phyloP scores from a whole-genome alignment of 2,797 vertebrate genomes.

The Myripristis murdjan region DNA sequence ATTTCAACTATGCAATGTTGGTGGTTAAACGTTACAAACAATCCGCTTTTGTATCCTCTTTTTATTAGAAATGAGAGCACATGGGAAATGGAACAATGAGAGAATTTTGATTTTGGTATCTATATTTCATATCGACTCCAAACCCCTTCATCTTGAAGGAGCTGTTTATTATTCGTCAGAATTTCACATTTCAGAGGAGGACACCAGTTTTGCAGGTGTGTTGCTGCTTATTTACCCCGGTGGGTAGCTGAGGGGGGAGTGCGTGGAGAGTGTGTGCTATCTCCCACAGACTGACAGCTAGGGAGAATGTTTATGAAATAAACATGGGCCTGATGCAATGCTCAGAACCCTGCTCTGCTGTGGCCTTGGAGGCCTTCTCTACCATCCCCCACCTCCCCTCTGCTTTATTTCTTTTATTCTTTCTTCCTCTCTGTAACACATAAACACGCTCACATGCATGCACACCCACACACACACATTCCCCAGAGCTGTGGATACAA shows the following conservation, averaged over 20 bases:
- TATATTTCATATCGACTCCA: slow-evolving; percentile 30
- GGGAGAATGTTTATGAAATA: slow-evolving; percentile 83
- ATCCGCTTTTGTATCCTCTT: neutral
- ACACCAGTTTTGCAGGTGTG: slow-evolving; percentile 70
- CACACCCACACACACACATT: slow-evolving; percentile 49
- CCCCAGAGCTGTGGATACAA: slow-evolving; percentile 82
- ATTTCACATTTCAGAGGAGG: slow-evolving; percentile 50
- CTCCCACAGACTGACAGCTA: slow-evolving; percentile 80
- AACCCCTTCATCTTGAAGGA: slow-evolving; percentile 25
- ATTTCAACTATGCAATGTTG: slow-evolving; percentile 13
- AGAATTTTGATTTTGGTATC: neutral
- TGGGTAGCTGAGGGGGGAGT: slow-evolving; percentile 65
- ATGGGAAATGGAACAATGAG: neutral
- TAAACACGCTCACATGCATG: slow-evolving; percentile 60
- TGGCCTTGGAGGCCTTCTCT: slow-evolving; percentile 76
- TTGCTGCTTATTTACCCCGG: slow-evolving; percentile 73
- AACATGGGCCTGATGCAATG: slow-evolving; percentile 84
- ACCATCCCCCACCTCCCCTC: slow-evolving; percentile 48
- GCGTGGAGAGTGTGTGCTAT: slow-evolving; percentile 44
- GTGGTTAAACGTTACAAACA: slow-evolving; percentile 3
- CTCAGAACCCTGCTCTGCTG: slow-evolving; percentile 71
- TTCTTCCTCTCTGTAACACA: slow-evolving; percentile 52
- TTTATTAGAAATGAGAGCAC: neutral
- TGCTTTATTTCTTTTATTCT: slow-evolving; percentile 59
- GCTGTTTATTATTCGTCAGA: slow-evolving; percentile 53